These are phyloP conservation scores for Phalacrocorax pelagicus DNA, from an alignment of 2,113 vertebrate genomes.

Conservation along the genomic window DNA sequence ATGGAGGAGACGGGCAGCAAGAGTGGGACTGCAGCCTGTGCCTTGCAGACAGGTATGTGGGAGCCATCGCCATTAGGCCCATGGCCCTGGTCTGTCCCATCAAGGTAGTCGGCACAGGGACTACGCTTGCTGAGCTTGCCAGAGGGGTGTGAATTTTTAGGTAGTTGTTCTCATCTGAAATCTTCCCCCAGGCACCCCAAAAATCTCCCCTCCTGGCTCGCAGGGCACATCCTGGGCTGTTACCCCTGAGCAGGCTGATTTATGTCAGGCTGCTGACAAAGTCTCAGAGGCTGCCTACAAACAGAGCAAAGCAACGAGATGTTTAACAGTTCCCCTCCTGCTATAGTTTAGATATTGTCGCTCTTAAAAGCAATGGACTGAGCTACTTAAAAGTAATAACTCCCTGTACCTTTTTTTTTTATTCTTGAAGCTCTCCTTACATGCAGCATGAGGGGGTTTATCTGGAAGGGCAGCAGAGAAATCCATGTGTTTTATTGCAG, in stretches of 20 bases:
- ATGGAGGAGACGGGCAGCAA: neutral
- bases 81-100: neutral
- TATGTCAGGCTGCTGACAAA: neutral
- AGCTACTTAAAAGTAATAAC: constrained; percentile 50
- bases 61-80: accelerated
- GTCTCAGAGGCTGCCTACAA: neutral
- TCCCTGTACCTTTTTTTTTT: neutral
- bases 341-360: neutral
- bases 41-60: neutral
- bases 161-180: neutral
- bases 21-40: neutral
- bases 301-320: neutral
- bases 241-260: neutral
- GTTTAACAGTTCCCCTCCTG: neutral
- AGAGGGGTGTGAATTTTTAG: neutral
- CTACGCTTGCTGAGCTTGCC: neutral
- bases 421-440: constrained; percentile 49
- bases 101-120: neutral
- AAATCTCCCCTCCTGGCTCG: neutral
- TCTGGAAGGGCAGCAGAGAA: constrained; percentile 70
- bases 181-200: neutral
- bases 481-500: constrained; percentile 55
- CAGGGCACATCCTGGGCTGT: neutral
- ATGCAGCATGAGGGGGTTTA: constrained; percentile 11
- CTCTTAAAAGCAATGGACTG: neutral